Conservation (phyloP, 2,113 vertebrate genomes). For the Microtus pennsylvanicus region DNA sequence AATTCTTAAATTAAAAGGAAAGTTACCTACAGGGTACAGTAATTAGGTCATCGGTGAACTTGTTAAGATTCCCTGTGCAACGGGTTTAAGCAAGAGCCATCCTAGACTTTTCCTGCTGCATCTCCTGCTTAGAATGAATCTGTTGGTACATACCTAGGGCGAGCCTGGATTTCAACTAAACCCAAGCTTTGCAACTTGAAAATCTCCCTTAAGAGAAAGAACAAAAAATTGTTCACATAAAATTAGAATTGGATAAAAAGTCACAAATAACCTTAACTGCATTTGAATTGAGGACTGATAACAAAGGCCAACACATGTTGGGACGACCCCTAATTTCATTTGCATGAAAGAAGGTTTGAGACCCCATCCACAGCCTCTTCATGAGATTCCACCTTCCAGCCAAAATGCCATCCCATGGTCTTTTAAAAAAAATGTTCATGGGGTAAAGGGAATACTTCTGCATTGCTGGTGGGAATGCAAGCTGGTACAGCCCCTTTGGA, state of each 20-base stretch:
- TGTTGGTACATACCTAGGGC: background rate
- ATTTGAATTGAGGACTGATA: background rate
- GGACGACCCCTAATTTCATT: background rate
- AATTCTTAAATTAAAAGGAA: background rate
- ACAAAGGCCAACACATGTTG: background rate
- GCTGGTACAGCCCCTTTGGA: no score
- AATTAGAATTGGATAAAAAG: conserved; percentile 22
- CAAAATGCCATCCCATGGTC: background rate
- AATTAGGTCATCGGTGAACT: background rate
- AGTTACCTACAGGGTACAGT: background rate
- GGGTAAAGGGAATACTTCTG: no score
- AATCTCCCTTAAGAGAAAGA: background rate
- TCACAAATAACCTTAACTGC: background rate
- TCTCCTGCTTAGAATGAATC: background rate
- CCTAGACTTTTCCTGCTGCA: background rate
- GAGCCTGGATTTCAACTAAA: background rate
- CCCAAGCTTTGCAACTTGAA: background rate
- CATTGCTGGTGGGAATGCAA: no score
- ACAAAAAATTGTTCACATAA: background rate
- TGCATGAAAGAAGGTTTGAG: background rate
- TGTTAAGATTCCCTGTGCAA: background rate
- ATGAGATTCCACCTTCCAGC: background rate
- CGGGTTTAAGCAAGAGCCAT: no score
- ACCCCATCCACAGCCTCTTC: background rate
- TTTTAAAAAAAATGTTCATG: background rate